A percentile compares a stretch with the other conserved stretches of the same genome.
These are phyloP conservation scores for Orgyia antiqua DNA, from an alignment of 2,888 invertebrate genomes.

Conservation along the genomic window DNA sequence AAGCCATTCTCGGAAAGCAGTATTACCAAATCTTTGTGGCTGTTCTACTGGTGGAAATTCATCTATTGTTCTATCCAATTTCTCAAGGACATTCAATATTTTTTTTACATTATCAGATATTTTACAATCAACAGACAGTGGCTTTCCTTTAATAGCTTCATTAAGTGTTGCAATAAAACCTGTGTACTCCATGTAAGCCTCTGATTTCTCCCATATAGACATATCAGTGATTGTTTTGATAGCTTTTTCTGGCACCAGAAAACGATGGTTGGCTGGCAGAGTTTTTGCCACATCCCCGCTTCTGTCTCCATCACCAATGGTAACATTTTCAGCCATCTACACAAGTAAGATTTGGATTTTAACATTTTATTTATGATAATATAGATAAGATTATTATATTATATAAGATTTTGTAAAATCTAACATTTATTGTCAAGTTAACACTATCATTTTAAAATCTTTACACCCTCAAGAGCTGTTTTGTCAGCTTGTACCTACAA, in stretches of 20 bases:
- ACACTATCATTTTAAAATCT: too few relatives aligned
- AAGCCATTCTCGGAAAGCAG: slow-evolving; percentile 92
- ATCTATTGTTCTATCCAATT: slow-evolving; percentile 84
- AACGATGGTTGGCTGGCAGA: slow-evolving; percentile 79
- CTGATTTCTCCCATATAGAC: slow-evolving; percentile 89
- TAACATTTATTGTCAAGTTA: too few relatives aligned
- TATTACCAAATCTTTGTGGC: slow-evolving; percentile 98
- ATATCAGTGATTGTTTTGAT: slow-evolving; percentile 84
- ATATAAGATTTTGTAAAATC: too few relatives aligned
- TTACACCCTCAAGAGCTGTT: too few relatives aligned
- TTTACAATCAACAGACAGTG: slow-evolving; percentile 80
- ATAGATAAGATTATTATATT: too few relatives aligned
- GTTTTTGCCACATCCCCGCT: slow-evolving; percentile 28
- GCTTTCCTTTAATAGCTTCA: slow-evolving; percentile 89
- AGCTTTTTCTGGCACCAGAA: slow-evolving; percentile 80
- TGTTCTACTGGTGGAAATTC: slow-evolving; percentile 93
- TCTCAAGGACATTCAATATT: slow-evolving; percentile 82
- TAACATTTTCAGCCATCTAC: slow-evolving; percentile 54
- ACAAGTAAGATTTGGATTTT: too few relatives aligned
- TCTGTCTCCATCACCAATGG: slow-evolving; percentile 55
- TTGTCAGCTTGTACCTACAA: too few relatives aligned
- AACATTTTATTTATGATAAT: too few relatives aligned
- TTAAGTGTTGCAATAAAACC: slow-evolving; percentile 93
- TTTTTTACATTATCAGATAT: slow-evolving; percentile 80
- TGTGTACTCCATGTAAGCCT: slow-evolving; percentile 91